These are phyloP conservation scores for Zaprionus lineosus DNA, from an alignment of 2,888 invertebrate genomes.

Conservation along the genomic window DNA sequence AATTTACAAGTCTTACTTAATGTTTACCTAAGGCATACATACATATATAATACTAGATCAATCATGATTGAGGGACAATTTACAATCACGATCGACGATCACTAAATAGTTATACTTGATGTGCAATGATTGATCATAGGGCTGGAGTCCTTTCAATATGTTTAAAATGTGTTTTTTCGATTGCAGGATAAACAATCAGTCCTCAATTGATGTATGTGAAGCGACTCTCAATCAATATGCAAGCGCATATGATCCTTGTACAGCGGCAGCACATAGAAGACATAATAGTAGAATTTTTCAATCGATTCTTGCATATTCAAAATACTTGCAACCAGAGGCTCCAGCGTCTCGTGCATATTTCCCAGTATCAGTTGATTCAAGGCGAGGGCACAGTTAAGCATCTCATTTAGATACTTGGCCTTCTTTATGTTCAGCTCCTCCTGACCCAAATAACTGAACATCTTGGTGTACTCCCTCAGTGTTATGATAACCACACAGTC, in stretches of 20 bases:
- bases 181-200: too few species aligned
- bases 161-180: too few species aligned
- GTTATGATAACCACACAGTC: conserved; percentile 2
- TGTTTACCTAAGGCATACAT: too few species aligned
- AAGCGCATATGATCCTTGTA: conserved; percentile 34
- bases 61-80: too few species aligned
- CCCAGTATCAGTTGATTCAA: conserved; percentile 12
- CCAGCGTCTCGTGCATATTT: background rate
- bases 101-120: too few species aligned
- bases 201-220: too few species aligned
- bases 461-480: conserved; percentile 11
- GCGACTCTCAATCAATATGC: background rate
- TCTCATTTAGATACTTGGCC: conserved; percentile 32
- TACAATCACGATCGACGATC: too few species aligned
- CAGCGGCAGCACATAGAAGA: conserved; percentile 35
- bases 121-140: too few species aligned
- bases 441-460: conserved; percentile 20
- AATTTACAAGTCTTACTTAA: too few species aligned
- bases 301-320: conserved; percentile 17
- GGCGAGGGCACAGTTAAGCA: conserved; percentile 25
- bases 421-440: conserved; percentile 30
- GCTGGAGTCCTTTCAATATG: too few species aligned
- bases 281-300: conserved; percentile 35
- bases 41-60: too few species aligned
- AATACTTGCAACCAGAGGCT: conserved; percentile 8